Base-by-base conservation (phyloP, 2,888 invertebrate genomes). In the Girardia tigrina region DNA sequence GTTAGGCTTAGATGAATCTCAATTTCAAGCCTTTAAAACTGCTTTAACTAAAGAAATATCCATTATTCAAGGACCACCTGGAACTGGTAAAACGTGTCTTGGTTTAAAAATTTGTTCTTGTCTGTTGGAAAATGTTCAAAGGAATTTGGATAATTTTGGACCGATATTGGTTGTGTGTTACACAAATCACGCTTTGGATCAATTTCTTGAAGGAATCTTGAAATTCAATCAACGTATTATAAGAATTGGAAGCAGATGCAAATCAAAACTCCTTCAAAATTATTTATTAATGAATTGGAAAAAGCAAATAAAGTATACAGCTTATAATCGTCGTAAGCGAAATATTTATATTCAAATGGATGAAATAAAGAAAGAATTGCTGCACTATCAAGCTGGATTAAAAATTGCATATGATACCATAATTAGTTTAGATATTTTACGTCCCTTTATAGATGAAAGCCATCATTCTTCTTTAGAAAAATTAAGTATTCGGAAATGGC, bases 131-230 rank as follows among this genome's bases (percentile, higher is more conserved):
- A 90, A 90, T 81, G 76, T 77, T 1, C 26, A 76, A 0, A n/a
- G 12, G 85, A 85, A 85, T 81, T 80, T 70, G 76, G 16, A 26
- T 16, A 69, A 28, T 12, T 75, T 76, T 69, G 69, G 28, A 8
- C 90, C 90, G 0, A 89, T 91, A 82, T 84, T 91, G 12, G 86
- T 92, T 0, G 88, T 92, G 26, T 90, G 91, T 80, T 90, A 88
- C 82, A 91, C 91, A 6, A 92, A 92, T 85, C 90, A 91, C 82
- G 91, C 91, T 2, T 84, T 92, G 70, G 92, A 92, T 85, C 91
- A 91, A 81, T 91, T 92, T 82, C 83, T 92, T 36, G 89, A 90
- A 81, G 90, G 81, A 0, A 78, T 80, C 1, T 74, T 77, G 12
- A 72, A 73, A 1, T 71, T 71, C 27, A 26, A 28, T 1, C 56